phyloP scores from a whole-genome alignment of 2,797 vertebrate genomes.

The Gallinago stenura region DNA sequence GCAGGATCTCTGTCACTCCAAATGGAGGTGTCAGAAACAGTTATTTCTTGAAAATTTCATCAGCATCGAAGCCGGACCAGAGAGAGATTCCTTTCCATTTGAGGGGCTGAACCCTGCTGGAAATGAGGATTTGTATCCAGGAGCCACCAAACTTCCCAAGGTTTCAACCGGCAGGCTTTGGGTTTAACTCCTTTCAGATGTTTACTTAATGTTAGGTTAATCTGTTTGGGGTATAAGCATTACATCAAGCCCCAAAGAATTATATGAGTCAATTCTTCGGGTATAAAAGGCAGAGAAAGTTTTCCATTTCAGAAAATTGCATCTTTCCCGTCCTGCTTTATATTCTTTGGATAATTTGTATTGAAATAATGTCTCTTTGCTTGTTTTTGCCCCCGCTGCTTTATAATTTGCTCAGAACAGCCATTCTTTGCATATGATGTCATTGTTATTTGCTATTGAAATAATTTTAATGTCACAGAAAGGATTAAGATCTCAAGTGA shows the following conservation, averaged over 20 bases:
- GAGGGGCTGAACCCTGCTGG: not conserved
- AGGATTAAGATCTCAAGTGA: slow-evolving; percentile 42
- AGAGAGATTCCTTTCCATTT: not conserved
- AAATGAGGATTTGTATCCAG: not conserved
- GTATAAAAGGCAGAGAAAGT: not conserved
- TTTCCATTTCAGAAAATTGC: not conserved
- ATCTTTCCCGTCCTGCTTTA: not conserved
- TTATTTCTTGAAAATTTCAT: not conserved
- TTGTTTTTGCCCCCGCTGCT: not conserved
- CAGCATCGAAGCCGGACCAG: not conserved
- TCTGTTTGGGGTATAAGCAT: not conserved
- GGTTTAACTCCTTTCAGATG: not conserved
- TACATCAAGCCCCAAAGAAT: not conserved
- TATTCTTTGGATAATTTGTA: slow-evolving; percentile 5
- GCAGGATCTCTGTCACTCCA: not conserved
- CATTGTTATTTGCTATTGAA: not conserved
- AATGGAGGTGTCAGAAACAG: not conserved
- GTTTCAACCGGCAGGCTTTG: not conserved
- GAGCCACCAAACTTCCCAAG: not conserved
- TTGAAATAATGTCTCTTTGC: not conserved
- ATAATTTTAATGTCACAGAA: slow-evolving; percentile 17
- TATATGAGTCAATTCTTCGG: fast-evolving
- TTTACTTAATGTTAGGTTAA: not conserved
- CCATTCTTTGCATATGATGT: not conserved
- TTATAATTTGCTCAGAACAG: not conserved